These are phyloP conservation scores for Anhinga anhinga DNA, from an alignment of 2,113 vertebrate genomes.

Conservation along the genomic window DNA sequence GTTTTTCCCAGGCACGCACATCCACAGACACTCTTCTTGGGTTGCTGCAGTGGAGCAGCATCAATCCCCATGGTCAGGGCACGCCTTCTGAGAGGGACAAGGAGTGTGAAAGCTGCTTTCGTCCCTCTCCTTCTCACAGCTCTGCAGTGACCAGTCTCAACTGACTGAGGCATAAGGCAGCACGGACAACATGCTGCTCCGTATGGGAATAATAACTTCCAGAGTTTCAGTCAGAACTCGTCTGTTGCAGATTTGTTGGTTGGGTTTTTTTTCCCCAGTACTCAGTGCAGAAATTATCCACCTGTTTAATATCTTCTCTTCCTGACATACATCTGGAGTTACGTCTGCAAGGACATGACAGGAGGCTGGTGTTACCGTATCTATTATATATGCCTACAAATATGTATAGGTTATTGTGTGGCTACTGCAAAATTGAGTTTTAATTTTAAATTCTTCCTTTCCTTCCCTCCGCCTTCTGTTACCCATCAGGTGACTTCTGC, in stretches of 20 bases:
- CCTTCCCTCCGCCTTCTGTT: not conserved
- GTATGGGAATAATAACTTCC: not conserved
- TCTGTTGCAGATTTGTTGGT: not conserved
- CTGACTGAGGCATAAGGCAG: not conserved
- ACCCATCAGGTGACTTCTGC: not conserved
- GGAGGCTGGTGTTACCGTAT: not conserved
- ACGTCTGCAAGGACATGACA: not conserved
- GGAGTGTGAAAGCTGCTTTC: not conserved
- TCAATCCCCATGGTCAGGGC: not conserved
- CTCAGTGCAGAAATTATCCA: not conserved
- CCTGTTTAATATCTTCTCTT: not conserved
- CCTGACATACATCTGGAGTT: not conserved
- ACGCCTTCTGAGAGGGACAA: not conserved
- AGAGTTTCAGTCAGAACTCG: not conserved
- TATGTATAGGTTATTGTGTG: not conserved
- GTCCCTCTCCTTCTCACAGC: not conserved
- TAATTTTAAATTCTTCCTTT: not conserved
- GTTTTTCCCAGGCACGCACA: not conserved
- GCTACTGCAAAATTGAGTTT: not conserved
- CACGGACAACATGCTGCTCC: not conserved
- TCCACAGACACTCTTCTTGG: not conserved
- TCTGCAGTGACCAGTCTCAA: too few relatives aligned
- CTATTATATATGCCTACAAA: not conserved
- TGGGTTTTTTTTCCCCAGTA: not conserved
- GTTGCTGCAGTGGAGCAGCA: not conserved